These are phyloP conservation scores for Teleopsis dalmanni DNA, from an alignment of 1,140 invertebrate genomes.

Conservation along the genomic window DNA sequence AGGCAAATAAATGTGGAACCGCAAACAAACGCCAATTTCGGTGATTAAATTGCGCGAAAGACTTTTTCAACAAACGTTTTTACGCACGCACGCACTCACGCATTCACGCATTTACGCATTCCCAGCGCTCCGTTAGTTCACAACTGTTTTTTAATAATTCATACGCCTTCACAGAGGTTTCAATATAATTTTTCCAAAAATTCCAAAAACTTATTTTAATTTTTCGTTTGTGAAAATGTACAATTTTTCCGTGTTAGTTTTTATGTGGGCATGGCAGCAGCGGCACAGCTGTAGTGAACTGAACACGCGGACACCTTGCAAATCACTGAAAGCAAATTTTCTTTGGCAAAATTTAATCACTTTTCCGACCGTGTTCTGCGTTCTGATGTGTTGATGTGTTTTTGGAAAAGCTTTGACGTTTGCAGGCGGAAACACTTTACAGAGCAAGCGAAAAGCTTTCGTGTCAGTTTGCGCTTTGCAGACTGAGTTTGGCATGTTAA, in stretches of 20 bases:
- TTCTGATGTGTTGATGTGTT: background rate
- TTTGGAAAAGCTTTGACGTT: conserved; percentile 17
- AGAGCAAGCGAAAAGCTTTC: conserved; percentile 1
- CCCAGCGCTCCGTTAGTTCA: no score
- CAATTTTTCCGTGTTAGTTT: no score
- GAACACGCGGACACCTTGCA: conserved; percentile 27
- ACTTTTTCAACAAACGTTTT: no score
- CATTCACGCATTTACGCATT: no score
- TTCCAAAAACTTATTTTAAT: no score
- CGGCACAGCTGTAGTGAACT: no score
- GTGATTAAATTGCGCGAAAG: conserved; percentile 8
- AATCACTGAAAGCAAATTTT: conserved; percentile 25
- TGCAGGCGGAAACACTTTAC: background rate
- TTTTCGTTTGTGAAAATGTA: no score
- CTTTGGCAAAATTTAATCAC: conserved; percentile 18
- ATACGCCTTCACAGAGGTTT: no score
- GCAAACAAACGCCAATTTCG: conserved; percentile 1
- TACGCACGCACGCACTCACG: background rate
- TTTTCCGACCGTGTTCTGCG: conserved; percentile 10
- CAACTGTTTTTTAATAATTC: no score
- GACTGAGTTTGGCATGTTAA: background rate
- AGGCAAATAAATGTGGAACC: background rate
- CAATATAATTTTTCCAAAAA: no score
- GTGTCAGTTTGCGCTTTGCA: background rate
- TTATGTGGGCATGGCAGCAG: no score